Percentiles rank a stretch among this genome's conserved stretches.
These are phyloP conservation scores for Morone saxatilis DNA, from an alignment of 2,113 vertebrate species.

Conservation along the genomic window DNA sequence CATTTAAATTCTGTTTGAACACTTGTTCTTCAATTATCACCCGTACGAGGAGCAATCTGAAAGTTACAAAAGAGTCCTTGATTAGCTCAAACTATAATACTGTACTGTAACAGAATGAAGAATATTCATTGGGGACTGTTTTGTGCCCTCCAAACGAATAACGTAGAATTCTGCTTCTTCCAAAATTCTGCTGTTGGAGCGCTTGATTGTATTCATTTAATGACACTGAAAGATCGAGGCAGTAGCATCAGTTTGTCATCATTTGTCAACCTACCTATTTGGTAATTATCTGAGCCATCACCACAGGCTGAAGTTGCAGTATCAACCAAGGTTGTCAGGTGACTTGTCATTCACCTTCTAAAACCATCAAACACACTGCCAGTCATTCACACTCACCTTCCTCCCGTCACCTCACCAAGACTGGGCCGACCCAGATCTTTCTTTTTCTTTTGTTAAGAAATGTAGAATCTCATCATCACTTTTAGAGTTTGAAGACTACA, in stretches of 20 bases:
- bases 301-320: background rate
- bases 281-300: background rate
- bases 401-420: background rate
- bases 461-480: background rate
- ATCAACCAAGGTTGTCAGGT: background rate
- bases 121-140: background rate
- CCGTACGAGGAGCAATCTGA: background rate
- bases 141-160: too few species aligned
- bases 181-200: background rate
- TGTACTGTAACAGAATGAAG: background rate
- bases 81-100: background rate
- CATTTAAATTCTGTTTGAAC: background rate
- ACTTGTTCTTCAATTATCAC: background rate
- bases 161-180: background rate
- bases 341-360: background rate
- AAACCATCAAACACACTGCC: background rate
- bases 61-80: background rate
- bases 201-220: too few species aligned
- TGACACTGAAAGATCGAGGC: background rate
- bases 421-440: background rate
- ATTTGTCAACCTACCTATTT: background rate
- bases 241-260: background rate
- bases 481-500: background rate
- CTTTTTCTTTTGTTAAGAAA: background rate
- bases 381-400: background rate